A percentile compares a stretch with the other conserved stretches of the same genome.
phyloP scores from a whole-genome alignment of 2,888 invertebrate genomes.

The Brachycybe producta region DNA sequence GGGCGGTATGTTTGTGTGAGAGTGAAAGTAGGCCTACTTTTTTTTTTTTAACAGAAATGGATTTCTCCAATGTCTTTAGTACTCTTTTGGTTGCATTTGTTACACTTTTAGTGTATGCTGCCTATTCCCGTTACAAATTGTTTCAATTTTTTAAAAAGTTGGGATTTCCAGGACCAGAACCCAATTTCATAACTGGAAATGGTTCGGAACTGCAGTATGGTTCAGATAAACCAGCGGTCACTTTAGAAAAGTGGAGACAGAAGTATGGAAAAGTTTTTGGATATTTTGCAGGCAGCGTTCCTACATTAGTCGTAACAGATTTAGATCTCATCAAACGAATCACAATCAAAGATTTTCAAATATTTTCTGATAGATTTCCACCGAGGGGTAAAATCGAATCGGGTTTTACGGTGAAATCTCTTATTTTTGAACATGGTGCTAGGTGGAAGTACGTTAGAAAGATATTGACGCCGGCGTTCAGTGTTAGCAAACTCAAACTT shows the following conservation, averaged over 20 bases:
- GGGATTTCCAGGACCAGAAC: conserved; percentile 17
- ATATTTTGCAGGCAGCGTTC: conserved; percentile 23
- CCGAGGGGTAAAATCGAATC: background rate
- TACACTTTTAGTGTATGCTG: no score
- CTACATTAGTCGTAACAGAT: conserved; percentile 23
- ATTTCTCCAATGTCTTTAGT: no score
- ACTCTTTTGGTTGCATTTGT: no score
- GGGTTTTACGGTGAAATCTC: background rate
- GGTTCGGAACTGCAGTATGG: conserved; percentile 26
- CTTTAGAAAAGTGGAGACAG: conserved; percentile 25
- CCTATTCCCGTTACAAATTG: background rate
- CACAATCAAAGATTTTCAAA: background rate
- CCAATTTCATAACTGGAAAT: conserved; percentile 17
- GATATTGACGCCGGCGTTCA: background rate
- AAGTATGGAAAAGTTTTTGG: conserved; percentile 25
- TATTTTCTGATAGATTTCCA: background rate
- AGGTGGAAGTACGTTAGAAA: background rate
- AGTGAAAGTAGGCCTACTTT: no score
- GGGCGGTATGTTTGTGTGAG: no score
- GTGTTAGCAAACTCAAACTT: background rate
- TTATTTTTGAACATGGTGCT: no score
- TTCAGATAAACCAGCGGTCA: conserved; percentile 20
- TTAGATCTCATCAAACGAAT: background rate
- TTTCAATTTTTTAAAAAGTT: conserved; percentile 13
- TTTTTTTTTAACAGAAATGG: no score